Conservation (phyloP, 2,888 invertebrate genomes). For the Acanthoscelides obtectus region DNA sequence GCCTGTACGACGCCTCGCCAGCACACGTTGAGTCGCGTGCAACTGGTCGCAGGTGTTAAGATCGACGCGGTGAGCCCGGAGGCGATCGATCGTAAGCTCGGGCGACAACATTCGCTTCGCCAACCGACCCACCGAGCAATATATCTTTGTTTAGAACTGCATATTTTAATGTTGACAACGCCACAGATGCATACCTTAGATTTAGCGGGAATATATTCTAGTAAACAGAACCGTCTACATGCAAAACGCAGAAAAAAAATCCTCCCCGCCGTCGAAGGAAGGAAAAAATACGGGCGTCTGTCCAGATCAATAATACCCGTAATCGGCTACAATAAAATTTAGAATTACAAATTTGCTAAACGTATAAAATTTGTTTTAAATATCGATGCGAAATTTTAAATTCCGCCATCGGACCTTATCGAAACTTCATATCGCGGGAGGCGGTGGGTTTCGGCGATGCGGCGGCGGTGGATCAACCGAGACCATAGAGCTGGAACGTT, state of each 20-base stretch:
- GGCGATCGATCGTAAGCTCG: background rate
- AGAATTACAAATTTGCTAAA: slow-evolving; percentile 46
- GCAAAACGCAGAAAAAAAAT: slow-evolving; percentile 10
- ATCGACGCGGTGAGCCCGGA: background rate
- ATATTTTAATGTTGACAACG: slow-evolving; percentile 13
- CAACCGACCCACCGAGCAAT: background rate
- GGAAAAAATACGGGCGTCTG: slow-evolving; percentile 9
- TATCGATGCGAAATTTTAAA: slow-evolving; percentile 44
- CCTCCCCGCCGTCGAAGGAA: background rate
- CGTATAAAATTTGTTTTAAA: slow-evolving; percentile 44
- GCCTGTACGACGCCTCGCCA: too few species aligned
- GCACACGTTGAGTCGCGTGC: background rate
- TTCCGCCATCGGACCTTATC: slow-evolving; percentile 38
- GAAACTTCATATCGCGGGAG: slow-evolving; percentile 36
- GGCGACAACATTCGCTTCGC: slow-evolving; percentile 1
- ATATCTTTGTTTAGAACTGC: slow-evolving; percentile 10
- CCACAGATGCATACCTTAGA: slow-evolving; percentile 13
- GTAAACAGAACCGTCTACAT: slow-evolving; percentile 11
- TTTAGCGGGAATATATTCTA: slow-evolving; percentile 11
- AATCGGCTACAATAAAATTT: slow-evolving; percentile 46
- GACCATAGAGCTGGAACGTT: background rate
- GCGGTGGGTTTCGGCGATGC: background rate
- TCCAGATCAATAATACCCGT: slow-evolving; percentile 37
- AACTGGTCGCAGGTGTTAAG: background rate
- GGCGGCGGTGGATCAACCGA: slow-evolving; percentile 9